These are phyloP conservation scores for Xylocopa sonorina DNA, from an alignment of 1,140 invertebrate genomes.

Conservation along the genomic window DNA sequence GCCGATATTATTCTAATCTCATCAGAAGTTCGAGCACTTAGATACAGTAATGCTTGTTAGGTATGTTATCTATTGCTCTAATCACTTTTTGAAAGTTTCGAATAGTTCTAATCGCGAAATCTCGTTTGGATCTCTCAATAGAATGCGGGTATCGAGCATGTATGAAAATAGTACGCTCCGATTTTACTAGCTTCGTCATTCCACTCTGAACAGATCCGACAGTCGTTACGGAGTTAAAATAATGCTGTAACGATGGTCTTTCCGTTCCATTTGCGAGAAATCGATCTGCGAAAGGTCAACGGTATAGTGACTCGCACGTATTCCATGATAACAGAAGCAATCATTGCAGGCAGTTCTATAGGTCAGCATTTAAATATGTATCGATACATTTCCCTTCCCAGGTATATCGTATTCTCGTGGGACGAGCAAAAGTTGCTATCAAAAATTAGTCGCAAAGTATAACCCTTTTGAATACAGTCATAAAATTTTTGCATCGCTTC, in stretches of 20 bases:
- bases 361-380: constrained; percentile 34
- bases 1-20: too few species aligned
- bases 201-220: neutral
- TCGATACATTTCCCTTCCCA: neutral
- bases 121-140: neutral
- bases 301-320: neutral
- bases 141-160: too few species aligned
- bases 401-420: neutral
- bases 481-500: too few species aligned
- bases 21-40: too few species aligned
- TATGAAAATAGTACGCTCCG: too few species aligned
- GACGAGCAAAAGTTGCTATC: neutral
- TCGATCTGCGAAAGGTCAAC: constrained; percentile 23
- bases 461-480: too few species aligned
- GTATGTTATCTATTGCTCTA: neutral
- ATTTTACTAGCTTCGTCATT: neutral
- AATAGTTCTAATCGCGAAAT: neutral
- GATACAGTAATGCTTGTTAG: too few species aligned
- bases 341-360: neutral
- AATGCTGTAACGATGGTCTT: neutral
- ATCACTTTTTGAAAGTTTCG: neutral
- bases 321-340: neutral
- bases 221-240: neutral
- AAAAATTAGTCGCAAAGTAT: too few species aligned
- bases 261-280: constrained; percentile 16